phyloP scores from a whole-genome alignment of 2,113 vertebrate species.

The Anthoscopus minutus region DNA sequence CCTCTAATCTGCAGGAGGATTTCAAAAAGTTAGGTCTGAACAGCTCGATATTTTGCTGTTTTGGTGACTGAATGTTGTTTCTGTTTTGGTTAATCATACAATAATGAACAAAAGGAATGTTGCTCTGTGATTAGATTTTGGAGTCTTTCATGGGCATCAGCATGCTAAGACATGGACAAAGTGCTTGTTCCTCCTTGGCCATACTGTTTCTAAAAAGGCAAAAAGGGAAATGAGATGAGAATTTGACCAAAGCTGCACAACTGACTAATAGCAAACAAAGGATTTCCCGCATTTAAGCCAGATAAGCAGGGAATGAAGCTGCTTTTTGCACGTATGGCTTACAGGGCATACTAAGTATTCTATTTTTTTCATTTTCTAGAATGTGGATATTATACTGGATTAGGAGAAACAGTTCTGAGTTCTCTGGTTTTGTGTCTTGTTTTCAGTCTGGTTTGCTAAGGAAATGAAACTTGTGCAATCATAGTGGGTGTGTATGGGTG shows the following conservation, averaged over 20 bases:
- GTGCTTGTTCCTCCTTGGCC: background rate
- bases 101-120: background rate
- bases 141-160: background rate
- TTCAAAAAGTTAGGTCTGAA: background rate
- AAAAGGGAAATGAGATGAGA: conserved; percentile 11
- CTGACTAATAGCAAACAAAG: background rate
- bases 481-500: background rate
- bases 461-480: conserved; percentile 43
- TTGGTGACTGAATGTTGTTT: background rate
- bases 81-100: background rate
- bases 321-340: background rate
- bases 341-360: background rate
- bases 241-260: background rate
- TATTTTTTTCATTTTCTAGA: background rate
- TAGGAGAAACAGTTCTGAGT: background rate
- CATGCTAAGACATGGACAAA: background rate
- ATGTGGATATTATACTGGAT: background rate
- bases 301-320: background rate
- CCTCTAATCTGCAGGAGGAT: background rate
- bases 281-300: background rate
- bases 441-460: background rate
- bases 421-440: background rate
- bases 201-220: background rate
- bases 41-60: background rate
- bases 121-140: background rate